phyloP scores from a whole-genome alignment of 2,888 invertebrate species.

The Plagiodera versicolora region DNA sequence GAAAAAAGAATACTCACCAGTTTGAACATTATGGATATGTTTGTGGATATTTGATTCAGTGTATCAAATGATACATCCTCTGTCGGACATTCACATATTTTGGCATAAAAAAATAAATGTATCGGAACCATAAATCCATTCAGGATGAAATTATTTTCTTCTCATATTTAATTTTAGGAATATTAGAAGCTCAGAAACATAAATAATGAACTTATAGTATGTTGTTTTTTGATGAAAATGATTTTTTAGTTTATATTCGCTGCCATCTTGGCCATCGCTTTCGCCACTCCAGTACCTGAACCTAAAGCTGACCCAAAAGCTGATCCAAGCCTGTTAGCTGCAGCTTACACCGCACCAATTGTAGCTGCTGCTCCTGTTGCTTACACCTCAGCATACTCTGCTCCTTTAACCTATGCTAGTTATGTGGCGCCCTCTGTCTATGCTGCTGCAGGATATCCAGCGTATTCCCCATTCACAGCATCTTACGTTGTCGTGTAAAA shows the following conservation, averaged over 20 bases:
- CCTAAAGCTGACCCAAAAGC: neutral
- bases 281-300: neutral
- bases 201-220: too few species aligned
- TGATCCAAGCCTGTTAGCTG: slow-evolving; percentile 2
- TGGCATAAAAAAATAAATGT: too few species aligned
- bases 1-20: too few species aligned
- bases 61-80: slow-evolving; percentile 24
- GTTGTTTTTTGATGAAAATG: too few species aligned
- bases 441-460: too few species aligned
- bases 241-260: neutral
- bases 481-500: too few species aligned
- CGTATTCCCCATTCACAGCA: too few species aligned
- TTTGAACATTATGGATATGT: slow-evolving; percentile 34
- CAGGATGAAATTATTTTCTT: too few species aligned
- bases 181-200: too few species aligned
- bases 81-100: too few species aligned
- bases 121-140: too few species aligned
- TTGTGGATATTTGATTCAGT: slow-evolving; percentile 16
- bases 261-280: neutral
- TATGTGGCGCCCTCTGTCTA: slow-evolving; percentile 24
- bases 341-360: slow-evolving; percentile 17
- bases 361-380: slow-evolving; percentile 17
- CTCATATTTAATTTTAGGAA: too few species aligned
- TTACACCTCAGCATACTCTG: slow-evolving; percentile 19
- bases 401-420: slow-evolving; percentile 15